Evolutionary conservation across 2,113 vertebrate genomes (phyloP), one percentile per base, ranked within the genome.

Genomic region (Bucco capensis): DNA sequence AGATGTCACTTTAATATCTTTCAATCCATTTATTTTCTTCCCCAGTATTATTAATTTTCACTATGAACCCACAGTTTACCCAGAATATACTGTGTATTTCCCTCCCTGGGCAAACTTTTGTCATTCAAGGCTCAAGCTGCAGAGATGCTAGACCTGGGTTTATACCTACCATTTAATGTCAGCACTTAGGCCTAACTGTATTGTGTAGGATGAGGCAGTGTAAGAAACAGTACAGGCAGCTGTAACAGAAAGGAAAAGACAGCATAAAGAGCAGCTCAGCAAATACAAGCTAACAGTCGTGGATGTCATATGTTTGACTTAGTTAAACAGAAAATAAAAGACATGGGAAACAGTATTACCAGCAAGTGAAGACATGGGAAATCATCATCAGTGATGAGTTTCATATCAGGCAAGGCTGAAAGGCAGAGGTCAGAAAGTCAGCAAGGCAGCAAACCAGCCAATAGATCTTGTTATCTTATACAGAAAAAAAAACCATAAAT

Each of bases 11-110:
- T 93, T 8, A 79, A 31, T 38, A n/a, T 62, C 54, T 84, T 76
- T 70, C 76, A 67, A 66, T 96, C 83, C 42, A 57, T 22, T 72
- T 74, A 38, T 82, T 86, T 86, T 88, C 66, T 89, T 86, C 70
- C 38, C n/a, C n/a, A 58, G 53, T 54, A 54, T 50, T 84, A 76
- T 51, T 86, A 37, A 72, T 78, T 89, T 90, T 79, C 24, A 30
- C 37, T 42, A 40, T 18, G 62, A 82, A 73, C 31, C 15, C 46
- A 53, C 8, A 54, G n/a, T 69, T 90, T 83, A 61, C 10, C 13
- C 38, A 65, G 81, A 88, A 88, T 23, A 49, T 50, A 49, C 12
- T n/a, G 15, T 19, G 4, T 21, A 25, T 78, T 93, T 86, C 33
- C 46, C 86, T 86, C 53, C 8, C 22, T 40, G 30, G 21, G 47